Conservation (phyloP, 2,797 vertebrate genomes). For the Chloroceryle inda region DNA sequence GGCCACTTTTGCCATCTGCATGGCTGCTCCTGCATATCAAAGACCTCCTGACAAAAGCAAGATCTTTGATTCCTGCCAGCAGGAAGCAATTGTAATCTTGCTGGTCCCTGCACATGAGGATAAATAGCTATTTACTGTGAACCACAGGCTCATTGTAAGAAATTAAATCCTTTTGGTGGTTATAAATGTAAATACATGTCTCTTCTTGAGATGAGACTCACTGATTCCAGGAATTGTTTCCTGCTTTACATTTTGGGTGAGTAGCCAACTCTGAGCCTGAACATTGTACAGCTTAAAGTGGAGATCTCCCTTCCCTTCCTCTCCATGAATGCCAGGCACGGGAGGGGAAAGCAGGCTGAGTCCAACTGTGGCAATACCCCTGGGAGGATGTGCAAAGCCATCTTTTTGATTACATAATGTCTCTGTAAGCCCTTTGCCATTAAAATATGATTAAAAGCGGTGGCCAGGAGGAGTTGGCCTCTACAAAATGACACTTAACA, state of each 20-base stretch:
- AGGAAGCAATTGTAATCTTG: constrained; percentile 46
- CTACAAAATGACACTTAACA: constrained; percentile 65
- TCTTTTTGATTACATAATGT: constrained; percentile 61
- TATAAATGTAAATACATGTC: background rate
- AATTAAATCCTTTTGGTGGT: constrained; percentile 18
- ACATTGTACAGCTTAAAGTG: background rate
- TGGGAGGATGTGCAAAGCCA: constrained; percentile 22
- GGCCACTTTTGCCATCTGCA: background rate
- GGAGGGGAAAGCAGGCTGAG: background rate
- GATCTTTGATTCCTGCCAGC: constrained; percentile 21
- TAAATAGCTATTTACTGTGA: constrained; percentile 43
- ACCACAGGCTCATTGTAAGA: background rate
- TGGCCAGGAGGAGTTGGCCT: constrained; percentile 57
- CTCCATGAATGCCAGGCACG: background rate
- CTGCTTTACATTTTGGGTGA: constrained; percentile 21
- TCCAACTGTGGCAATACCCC: background rate
- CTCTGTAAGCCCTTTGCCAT: constrained; percentile 62
- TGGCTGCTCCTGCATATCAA: constrained; percentile 34
- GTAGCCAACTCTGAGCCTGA: background rate
- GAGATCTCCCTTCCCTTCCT: constrained; percentile 10
- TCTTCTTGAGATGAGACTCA: background rate
- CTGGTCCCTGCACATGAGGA: constrained; percentile 15
- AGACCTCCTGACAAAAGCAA: constrained; percentile 25
- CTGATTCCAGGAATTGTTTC: background rate
- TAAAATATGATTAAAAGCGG: constrained; percentile 75